phyloP scores from a whole-genome alignment of 2,797 vertebrate species.

The Cercopithecus diana region DNA sequence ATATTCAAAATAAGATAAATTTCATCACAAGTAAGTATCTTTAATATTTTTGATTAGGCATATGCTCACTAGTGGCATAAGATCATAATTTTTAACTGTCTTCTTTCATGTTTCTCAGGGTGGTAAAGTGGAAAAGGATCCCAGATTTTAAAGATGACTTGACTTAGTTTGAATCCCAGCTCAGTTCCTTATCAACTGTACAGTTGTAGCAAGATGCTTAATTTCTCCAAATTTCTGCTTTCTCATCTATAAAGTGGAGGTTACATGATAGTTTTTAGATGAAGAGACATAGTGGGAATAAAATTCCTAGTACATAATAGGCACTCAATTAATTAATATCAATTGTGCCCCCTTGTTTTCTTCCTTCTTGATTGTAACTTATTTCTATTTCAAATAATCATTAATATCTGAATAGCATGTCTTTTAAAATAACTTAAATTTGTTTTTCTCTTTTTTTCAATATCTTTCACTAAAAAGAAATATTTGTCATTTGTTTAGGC shows the following conservation, averaged over 20 bases:
- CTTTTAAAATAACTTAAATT: background rate
- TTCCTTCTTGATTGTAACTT: background rate
- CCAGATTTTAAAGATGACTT: background rate
- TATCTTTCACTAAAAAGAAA: slow-evolving; percentile 29
- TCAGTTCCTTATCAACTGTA: background rate
- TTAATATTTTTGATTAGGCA: background rate
- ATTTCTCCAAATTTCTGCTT: background rate
- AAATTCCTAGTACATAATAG: background rate
- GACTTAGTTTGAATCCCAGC: background rate
- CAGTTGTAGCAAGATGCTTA: background rate
- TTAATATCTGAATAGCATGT: background rate
- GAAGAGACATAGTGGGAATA: background rate
- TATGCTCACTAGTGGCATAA: background rate
- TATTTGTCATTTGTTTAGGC: slow-evolving; percentile 69
- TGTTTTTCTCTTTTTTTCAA: background rate
- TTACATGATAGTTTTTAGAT: background rate
- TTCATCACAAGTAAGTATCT: background rate
- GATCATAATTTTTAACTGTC: background rate
- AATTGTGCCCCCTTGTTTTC: background rate
- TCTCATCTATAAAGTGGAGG: background rate
- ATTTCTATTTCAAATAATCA: background rate
- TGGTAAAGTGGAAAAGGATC: background rate
- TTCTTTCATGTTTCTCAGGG: background rate
- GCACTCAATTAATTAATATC: background rate
- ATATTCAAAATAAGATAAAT: background rate